Conservation (phyloP, 2,797 vertebrate species). For the Sciurus vulgaris region DNA sequence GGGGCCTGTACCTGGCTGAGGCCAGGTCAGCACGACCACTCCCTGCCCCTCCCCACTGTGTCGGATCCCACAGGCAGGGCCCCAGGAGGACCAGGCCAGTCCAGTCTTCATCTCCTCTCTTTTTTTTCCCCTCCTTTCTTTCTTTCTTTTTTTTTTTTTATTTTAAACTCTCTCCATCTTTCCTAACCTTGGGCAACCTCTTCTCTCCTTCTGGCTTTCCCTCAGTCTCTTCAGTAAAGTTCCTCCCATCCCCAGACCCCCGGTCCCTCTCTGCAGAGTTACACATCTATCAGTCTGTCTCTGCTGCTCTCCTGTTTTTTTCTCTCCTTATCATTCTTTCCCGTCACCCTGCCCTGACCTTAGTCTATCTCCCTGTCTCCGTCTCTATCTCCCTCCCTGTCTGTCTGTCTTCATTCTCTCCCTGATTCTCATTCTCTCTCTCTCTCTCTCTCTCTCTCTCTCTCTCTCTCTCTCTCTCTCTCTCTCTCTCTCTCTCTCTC, state of each 20-base stretch:
- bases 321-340: neutral
- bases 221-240: neutral
- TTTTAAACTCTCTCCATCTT: neutral
- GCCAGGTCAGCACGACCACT: neutral
- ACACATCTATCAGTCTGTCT: neutral
- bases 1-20: neutral
- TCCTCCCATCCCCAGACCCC: neutral
- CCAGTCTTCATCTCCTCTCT: rapidly evolving
- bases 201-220: neutral
- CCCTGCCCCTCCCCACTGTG: neutral
- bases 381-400: neutral
- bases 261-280: neutral
- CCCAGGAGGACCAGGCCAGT: neutral
- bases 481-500: neutral
- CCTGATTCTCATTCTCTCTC: neutral
- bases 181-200: neutral
- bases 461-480: neutral
- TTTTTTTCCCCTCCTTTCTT: too few species aligned
- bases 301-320: neutral
- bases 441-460: neutral
- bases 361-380: neutral
- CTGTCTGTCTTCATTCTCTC: neutral
- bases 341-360: neutral
- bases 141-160: too few species aligned
- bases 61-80: neutral